Evolutionary conservation across 64 coral and sea anemone genomes (phyloP).

Genomic region (Pocillopora verrucosa): DNA sequence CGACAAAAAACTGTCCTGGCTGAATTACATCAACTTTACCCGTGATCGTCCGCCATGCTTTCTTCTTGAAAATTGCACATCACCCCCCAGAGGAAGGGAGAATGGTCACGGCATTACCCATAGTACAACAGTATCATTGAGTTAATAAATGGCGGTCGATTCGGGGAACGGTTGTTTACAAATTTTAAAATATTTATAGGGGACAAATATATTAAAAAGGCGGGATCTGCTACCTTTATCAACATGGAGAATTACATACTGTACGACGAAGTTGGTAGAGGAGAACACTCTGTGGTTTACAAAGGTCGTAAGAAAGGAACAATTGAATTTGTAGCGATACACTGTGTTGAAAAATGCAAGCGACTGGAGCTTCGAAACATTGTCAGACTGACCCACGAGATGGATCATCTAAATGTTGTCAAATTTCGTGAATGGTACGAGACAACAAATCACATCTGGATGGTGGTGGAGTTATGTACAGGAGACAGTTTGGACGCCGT

Average conservation of each 20-base stretch:
- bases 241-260: conserved; percentile 96
- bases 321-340: conserved; percentile 95
- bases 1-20: conserved; percentile 19
- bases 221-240: background rate
- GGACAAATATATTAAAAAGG: background rate
- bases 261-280: conserved; percentile 95
- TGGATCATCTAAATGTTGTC: conserved; percentile 88
- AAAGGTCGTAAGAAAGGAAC: conserved; percentile 98
- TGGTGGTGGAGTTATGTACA: conserved; percentile 96
- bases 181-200: background rate
- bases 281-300: conserved; percentile 92
- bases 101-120: conserved; percentile 20
- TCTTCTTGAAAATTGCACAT: background rate
- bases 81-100: background rate
- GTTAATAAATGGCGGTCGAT: conserved; percentile 64
- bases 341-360: conserved; percentile 95
- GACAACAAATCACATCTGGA: conserved; percentile 99
- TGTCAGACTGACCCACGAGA: conserved; percentile 92
- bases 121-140: conserved; percentile 2
- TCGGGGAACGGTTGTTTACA: conserved; percentile 48
- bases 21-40: background rate
- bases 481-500: conserved; percentile 79
- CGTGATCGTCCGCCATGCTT: background rate
- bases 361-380: conserved; percentile 93
- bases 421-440: conserved; percentile 98